Base-by-base conservation (phyloP, 2,888 invertebrate species). In the Adela reaumurella region DNA sequence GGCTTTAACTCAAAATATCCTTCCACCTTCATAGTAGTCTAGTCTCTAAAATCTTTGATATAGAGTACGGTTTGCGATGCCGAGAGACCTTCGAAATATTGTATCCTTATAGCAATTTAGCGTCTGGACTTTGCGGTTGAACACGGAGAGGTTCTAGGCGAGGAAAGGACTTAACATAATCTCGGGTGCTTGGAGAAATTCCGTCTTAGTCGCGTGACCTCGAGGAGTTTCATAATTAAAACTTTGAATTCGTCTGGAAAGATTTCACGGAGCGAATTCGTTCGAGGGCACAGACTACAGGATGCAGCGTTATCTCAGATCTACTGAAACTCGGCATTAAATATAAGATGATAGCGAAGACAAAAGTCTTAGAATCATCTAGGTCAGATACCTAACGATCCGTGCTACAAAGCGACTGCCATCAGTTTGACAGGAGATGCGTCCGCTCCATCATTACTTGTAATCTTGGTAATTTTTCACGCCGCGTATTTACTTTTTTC, bases 391-490 rank as follows among this genome's bases (percentile, higher is more conserved):
- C n/a, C 35, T 35, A 35, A 35, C 14, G 35, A 14, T 35, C 35
- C 35, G 35, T 35, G 35, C 6, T 35, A 35, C 14, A 14, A 35
- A 35, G 14, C 35, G n/a, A 35, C 8, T 14, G 35, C 35, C 35
- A 35, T 35, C 14, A 35, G 14, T 35, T 14, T 14, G n/a, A 35
- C 35, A 14, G 14, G n/a, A 35, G 35, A 35, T 35, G n/a, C 35
- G 35, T 14, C n/a, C 35, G 35, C 11, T 35, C 62, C 65, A 67
- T 76, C 74, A 77, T 74, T 76, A 74, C 64, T 68, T 63, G 71
- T 74, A 77, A 78, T 76, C 76, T 74, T 74, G 68, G 73, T 74
- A 74, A 77, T 77, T 77, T 77, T 78, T 77, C 76, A 77, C 78
- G 74, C 76, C 74, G 73, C 77, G 72, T 73, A 67, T 73, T 77